A percentile compares a stretch with the other conserved stretches of the same genome.
These are phyloP conservation scores for Xestobium rufovillosum DNA, from an alignment of 2,888 invertebrate species.

Conservation along the genomic window DNA sequence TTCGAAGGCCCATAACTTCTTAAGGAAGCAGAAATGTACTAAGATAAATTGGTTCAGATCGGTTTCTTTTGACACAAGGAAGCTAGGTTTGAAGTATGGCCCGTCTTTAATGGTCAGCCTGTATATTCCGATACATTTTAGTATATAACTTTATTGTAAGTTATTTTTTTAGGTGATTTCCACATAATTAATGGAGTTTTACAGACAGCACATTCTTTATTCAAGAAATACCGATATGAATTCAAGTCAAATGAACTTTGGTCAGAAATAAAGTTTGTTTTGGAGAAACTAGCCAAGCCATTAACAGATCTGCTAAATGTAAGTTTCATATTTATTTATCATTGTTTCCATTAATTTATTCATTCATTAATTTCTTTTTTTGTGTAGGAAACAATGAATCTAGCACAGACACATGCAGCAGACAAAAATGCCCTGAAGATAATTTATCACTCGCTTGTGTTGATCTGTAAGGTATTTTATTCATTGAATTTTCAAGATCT, in stretches of 20 bases:
- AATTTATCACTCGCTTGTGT: conserved; percentile 80
- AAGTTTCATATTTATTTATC: conserved; percentile 44
- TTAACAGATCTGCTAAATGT: conserved; percentile 86
- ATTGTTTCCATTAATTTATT: conserved; percentile 4
- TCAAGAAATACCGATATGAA: conserved; percentile 92
- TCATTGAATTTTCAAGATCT: conserved; percentile 96
- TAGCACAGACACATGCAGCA: conserved; percentile 68
- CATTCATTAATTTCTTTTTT: conserved; percentile 13
- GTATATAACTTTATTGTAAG: too few species aligned
- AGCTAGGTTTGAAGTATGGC: too few species aligned
- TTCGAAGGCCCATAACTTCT: too few species aligned
- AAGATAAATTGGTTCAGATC: too few species aligned
- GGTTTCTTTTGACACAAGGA: too few species aligned
- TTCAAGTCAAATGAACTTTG: conserved; percentile 92
- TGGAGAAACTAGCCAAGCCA: conserved; percentile 89
- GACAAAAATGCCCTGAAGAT: conserved; percentile 76
- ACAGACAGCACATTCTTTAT: conserved; percentile 91
- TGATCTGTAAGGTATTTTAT: conserved; percentile 93
- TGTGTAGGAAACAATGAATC: conserved; percentile 72
- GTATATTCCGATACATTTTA: too few species aligned
- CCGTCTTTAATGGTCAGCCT: too few species aligned
- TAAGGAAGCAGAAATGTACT: too few species aligned
- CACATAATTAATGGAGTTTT: conserved; percentile 91
- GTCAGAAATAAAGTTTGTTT: conserved; percentile 94
- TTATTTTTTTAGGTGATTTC: conserved; percentile 69